Conservation (phyloP, 2,113 vertebrate species). For the Hystrix brachyura region DNA sequence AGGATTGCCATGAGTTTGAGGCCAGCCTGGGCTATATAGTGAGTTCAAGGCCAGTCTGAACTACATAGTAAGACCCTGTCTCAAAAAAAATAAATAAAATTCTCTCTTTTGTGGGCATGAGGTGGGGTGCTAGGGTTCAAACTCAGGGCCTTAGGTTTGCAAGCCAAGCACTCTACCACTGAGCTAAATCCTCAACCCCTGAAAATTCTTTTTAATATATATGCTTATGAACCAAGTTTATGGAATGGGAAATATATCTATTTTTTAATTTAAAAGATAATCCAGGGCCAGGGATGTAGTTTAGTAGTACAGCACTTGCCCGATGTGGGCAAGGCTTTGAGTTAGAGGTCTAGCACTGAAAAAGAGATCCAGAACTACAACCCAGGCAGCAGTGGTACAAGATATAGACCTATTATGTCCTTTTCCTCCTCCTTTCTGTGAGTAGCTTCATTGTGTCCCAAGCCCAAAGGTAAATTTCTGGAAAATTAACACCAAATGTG, state of each 20-base stretch:
- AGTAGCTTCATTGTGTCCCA: not conserved
- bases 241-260: not conserved
- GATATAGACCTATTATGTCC: not conserved
- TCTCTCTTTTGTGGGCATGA: too few species aligned
- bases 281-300: not conserved
- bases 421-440: not conserved
- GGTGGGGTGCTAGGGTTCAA: too few species aligned
- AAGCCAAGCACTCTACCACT: too few species aligned
- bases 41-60: too few species aligned
- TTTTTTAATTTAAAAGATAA: constrained; percentile 21
- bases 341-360: not conserved
- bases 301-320: not conserved
- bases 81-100: too few species aligned
- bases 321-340: not conserved
- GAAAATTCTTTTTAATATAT: not conserved
- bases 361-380: not conserved
- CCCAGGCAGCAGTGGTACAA: not conserved
- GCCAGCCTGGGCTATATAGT: too few species aligned
- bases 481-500: constrained; percentile 16
- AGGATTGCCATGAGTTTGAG: too few species aligned
- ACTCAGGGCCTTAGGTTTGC: too few species aligned
- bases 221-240: not conserved
- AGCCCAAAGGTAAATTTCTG: not conserved
- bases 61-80: too few species aligned
- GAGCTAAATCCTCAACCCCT: too few species aligned